These are phyloP conservation scores for Centropristis striata DNA, from an alignment of 2,113 vertebrate genomes.

Conservation along the genomic window DNA sequence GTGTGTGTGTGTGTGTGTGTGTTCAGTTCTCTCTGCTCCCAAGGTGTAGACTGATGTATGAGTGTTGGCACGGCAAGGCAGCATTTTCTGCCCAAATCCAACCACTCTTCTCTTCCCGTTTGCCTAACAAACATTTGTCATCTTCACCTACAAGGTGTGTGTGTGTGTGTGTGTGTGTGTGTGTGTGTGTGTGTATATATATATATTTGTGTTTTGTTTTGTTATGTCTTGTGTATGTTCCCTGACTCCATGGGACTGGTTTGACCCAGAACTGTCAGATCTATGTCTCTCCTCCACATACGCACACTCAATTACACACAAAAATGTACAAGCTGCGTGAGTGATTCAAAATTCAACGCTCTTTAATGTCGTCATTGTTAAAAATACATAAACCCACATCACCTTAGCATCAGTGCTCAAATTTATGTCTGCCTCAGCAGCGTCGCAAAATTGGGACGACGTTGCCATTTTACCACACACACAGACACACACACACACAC, in stretches of 20 bases:
- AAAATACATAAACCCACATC: conserved; percentile 52
- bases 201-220: conserved; percentile 34
- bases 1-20: neutral
- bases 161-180: conserved; percentile 34
- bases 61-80: conserved; percentile 44
- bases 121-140: conserved; percentile 65
- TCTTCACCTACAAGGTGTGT: conserved; percentile 52
- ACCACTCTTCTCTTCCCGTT: conserved; percentile 20
- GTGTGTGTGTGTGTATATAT: conserved; percentile 28
- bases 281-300: conserved; percentile 50
- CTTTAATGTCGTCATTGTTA: conserved; percentile 32
- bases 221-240: conserved; percentile 56
- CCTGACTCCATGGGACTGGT: conserved; percentile 68
- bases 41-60: conserved; percentile 50
- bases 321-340: conserved; percentile 16
- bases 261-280: conserved; percentile 83
- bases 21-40: conserved; percentile 23
- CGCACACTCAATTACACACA: conserved; percentile 34
- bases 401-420: conserved; percentile 11
- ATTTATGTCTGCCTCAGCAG: conserved; percentile 39
- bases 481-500: conserved; percentile 39
- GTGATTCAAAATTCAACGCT: conserved; percentile 34
- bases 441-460: conserved; percentile 26
- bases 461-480: conserved; percentile 34
- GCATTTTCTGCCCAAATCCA: conserved; percentile 24